phyloP scores from a whole-genome alignment of 2,797 vertebrate genomes.

The Crenichthys baileyi region DNA sequence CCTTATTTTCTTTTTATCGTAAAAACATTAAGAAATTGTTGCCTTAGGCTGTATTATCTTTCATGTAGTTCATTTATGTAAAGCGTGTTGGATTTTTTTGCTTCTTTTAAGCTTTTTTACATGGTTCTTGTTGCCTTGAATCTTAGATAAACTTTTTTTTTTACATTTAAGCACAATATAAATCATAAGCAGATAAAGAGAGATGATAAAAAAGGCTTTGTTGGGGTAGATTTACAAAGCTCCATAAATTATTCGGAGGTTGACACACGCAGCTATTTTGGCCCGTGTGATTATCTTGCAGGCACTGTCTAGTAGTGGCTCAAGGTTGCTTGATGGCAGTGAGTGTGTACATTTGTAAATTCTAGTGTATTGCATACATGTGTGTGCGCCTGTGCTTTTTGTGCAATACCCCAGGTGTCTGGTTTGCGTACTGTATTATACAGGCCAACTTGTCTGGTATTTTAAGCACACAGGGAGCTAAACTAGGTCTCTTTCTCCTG shows the following conservation, averaged over 20 bases:
- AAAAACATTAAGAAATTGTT: background rate
- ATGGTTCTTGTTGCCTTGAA: background rate
- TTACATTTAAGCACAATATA: background rate
- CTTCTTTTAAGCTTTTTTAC: background rate
- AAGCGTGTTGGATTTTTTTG: background rate
- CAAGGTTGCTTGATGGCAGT: background rate
- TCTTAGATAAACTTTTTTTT: background rate
- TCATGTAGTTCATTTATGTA: background rate
- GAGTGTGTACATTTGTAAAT: conserved; percentile 12
- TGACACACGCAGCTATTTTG: conserved; percentile 24
- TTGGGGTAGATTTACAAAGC: conserved; percentile 2
- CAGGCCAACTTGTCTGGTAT: conserved; percentile 65
- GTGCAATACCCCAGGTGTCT: conserved; percentile 40
- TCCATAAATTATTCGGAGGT: conserved; percentile 28
- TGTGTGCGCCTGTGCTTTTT: conserved; percentile 15
- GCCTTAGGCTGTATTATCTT: background rate
- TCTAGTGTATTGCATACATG: conserved; percentile 6
- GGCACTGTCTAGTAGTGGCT: conserved; percentile 21
- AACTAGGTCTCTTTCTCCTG: conserved; percentile 56
- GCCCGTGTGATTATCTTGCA: conserved; percentile 27
- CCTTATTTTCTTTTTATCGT: background rate
- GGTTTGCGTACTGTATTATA: conserved; percentile 29
- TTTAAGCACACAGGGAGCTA: conserved; percentile 44
- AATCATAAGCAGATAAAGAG: background rate
- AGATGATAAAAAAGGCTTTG: background rate